Evolutionary conservation across 2,888 invertebrate species (phyloP), one percentile per base, ranked within the genome.

Genomic region (Erebia aethiops): DNA sequence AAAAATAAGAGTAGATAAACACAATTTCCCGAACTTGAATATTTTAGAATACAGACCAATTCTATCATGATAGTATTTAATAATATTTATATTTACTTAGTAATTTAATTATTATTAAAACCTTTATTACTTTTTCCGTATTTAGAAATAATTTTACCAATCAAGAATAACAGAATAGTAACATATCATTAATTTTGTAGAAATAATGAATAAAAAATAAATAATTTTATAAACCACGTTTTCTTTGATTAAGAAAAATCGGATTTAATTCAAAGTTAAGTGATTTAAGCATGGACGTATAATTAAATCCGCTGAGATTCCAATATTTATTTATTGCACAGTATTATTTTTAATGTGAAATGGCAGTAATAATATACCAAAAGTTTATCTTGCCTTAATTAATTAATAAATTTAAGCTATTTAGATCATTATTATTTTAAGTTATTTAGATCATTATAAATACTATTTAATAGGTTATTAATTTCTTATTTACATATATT

Each of bases 101-200:
- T 71, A 58, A 58, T 52, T 49, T 26, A 18, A 18, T 58, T 35
- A 75, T 74, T 66, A 74, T 78, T 79, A 74, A 74, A 57, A 21
- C 78, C 79, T 77, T 71, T 60, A 54, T 54, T 16, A n/a, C 16
- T 61, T 46, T 73, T 49, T 60, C 60, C 46, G 58, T 65, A 71
- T 71, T 74, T 74, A 74, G 67, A 35, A 64, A 41, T 76, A 71
- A 71, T 69, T 74, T 73, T 74, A 76, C 71, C 79, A 86, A 90
- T 87, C 89, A 90, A 90, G 89, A 88, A 88, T 90, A 87, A 85
- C 86, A 86, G 90, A 91, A 91, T 90, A 85, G 81, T 73, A 82
- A 91, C 91, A 92, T 92, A 92, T 92, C 92, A 91, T 83, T 82
- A 73, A 81, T 81, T 78, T 76, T 69, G 64, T 67, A 71, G 41